phyloP scores from a whole-genome alignment of 2,797 vertebrate genomes.

The Ceyx erithaca region DNA sequence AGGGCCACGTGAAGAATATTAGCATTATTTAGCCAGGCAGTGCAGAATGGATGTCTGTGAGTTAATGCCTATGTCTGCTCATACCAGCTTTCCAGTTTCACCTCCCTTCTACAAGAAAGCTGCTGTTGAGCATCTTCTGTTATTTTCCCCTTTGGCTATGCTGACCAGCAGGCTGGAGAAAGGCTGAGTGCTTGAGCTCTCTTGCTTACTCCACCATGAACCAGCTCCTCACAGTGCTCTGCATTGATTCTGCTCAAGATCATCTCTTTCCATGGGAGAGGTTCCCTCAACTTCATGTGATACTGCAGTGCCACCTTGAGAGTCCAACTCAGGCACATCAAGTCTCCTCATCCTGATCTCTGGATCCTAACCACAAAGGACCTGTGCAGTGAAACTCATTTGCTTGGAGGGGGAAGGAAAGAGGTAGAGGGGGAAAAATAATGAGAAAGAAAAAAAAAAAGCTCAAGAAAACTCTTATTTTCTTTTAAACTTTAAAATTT shows the following conservation, averaged over 20 bases:
- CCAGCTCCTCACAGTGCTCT: not conserved
- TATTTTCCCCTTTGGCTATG: not conserved
- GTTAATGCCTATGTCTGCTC: not conserved
- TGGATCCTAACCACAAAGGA: not conserved
- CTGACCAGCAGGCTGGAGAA: not conserved
- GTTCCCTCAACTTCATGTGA: not conserved
- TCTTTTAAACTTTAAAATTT: not conserved
- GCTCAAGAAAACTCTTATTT: not conserved
- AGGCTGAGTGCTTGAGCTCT: not conserved
- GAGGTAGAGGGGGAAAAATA: accelerated
- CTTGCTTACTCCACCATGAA: not conserved
- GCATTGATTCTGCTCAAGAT: not conserved
- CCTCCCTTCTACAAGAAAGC: not conserved
- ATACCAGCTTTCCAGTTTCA: not conserved
- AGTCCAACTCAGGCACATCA: not conserved
- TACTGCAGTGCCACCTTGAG: conserved; percentile 26
- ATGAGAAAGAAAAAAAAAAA: not conserved
- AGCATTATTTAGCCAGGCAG: not conserved
- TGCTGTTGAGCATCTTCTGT: not conserved
- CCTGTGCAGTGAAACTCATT: not conserved
- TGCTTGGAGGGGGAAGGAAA: accelerated
- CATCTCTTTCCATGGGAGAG: not conserved
- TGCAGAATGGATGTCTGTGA: not conserved
- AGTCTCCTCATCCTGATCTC: not conserved
- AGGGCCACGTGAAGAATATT: not conserved